phyloP scores from a whole-genome alignment of 1,140 invertebrate genomes.

The Drosophila obscura region DNA sequence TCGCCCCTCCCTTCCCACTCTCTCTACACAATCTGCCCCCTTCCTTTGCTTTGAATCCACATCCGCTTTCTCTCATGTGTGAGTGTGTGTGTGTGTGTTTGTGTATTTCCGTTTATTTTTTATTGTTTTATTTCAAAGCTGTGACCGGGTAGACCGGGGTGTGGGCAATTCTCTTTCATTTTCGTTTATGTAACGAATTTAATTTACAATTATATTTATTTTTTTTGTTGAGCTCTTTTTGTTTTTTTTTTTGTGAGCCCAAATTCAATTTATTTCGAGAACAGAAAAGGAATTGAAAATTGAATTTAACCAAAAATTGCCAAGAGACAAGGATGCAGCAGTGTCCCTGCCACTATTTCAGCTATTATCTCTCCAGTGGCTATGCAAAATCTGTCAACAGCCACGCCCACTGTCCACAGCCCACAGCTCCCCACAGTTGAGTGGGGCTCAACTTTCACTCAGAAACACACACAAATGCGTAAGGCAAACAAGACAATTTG shows the following conservation, averaged over 20 bases:
- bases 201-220: constrained; percentile 79
- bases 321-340: constrained; percentile 20
- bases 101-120: constrained; percentile 68
- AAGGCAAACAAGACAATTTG: constrained; percentile 81
- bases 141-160: neutral
- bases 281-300: constrained; percentile 65
- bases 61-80: constrained; percentile 8
- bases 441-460: constrained; percentile 53
- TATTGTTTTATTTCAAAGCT: constrained; percentile 67
- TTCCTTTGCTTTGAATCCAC: constrained; percentile 4
- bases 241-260: neutral
- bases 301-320: constrained; percentile 37
- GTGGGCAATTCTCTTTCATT: constrained; percentile 36
- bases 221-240: constrained; percentile 20
- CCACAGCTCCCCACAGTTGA: neutral
- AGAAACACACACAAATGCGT: constrained; percentile 40
- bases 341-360: constrained; percentile 1
- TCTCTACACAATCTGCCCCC: neutral
- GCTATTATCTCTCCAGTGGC: constrained; percentile 5
- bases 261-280: constrained; percentile 67
- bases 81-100: constrained; percentile 22
- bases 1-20: neutral
- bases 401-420: constrained; percentile 22
- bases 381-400: constrained; percentile 57
- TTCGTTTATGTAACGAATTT: constrained; percentile 74